Percentiles rank a stretch among this genome's conserved stretches.
phyloP scores from a whole-genome alignment of 2,113 vertebrate genomes.

The Lipophrys pholis region DNA sequence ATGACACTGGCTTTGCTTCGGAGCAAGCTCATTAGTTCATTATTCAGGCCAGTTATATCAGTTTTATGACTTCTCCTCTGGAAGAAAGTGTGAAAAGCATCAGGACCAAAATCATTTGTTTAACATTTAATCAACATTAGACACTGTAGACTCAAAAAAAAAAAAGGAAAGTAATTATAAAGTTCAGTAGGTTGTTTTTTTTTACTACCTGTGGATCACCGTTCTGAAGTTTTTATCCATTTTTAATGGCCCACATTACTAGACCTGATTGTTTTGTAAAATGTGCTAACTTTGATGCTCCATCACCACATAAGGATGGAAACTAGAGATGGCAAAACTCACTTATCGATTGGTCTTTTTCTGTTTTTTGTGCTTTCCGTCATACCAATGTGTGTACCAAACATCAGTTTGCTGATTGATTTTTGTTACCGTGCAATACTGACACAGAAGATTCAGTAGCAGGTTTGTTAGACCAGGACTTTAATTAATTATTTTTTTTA shows the following conservation, averaged over 20 bases:
- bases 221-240: too few relatives aligned
- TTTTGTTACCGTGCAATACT: not conserved
- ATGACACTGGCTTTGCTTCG: not conserved
- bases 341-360: not conserved
- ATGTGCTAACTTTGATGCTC: too few relatives aligned
- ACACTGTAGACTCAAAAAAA: not conserved
- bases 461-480: constrained; percentile 15
- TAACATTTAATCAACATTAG: not conserved
- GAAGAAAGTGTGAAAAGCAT: not conserved
- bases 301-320: not conserved
- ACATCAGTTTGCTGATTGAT: too few relatives aligned
- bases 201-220: not conserved
- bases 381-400: too few relatives aligned
- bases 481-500: constrained; percentile 8
- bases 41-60: not conserved
- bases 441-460: not conserved
- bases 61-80: not conserved
- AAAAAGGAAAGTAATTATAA: too few relatives aligned
- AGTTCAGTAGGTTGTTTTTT: not conserved
- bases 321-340: not conserved
- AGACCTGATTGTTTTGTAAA: too few relatives aligned
- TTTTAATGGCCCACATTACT: too few relatives aligned
- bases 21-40: not conserved
- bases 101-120: not conserved
- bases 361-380: too few relatives aligned